Base-by-base conservation (phyloP, 1,140 invertebrate species). In the Metaphire vulgaris region DNA sequence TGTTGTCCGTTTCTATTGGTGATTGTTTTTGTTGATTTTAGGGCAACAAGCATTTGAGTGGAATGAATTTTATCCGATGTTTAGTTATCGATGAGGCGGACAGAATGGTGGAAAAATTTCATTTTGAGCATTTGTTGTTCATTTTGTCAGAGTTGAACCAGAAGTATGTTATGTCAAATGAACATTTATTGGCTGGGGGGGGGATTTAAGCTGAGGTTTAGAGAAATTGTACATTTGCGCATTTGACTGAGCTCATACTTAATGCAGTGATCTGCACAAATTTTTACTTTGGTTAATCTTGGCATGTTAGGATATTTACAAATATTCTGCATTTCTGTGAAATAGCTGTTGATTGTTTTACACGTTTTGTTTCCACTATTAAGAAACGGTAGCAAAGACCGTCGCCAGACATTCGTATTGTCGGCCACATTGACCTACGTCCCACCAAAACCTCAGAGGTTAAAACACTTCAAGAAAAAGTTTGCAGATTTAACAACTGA, bases 41-140 rank as follows among this genome's bases (percentile, higher is more conserved):
- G 83, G 82, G 79, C 72, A 82, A 85, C 41, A 75, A 79, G 21
- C 85, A 87, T 79, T 70, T 88, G 75, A 78, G 78, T 21, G 81
- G 85, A 30, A 79, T 89, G n/a, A 79, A 81, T 2, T 68, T 80
- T 30, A 78, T 87, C 75, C 91, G 91, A 78, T 95, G 91, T 85
- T 87, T 99, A 75, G 96, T 94, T 0, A 93, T 99, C 77, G 98
- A 99, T 86, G 98, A 99, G 89, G 97, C 97, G 0, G 98, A 99
- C 87, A 89, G 97, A 80, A 99, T 99, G 96, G 88, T 98, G 26
- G 97, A 99, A 83, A 92, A 91, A 79, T 94, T 94, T 26, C 97
- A 99, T 87, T 99, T 99, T 88, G 90, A 94, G 81, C 97, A 99
- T 86, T 84, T 99, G 1, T 56, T 21, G 41, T 56, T 21, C 41